These are phyloP conservation scores for Listronotus oregonensis DNA, from an alignment of 1,140 invertebrate genomes.

Conservation along the genomic window DNA sequence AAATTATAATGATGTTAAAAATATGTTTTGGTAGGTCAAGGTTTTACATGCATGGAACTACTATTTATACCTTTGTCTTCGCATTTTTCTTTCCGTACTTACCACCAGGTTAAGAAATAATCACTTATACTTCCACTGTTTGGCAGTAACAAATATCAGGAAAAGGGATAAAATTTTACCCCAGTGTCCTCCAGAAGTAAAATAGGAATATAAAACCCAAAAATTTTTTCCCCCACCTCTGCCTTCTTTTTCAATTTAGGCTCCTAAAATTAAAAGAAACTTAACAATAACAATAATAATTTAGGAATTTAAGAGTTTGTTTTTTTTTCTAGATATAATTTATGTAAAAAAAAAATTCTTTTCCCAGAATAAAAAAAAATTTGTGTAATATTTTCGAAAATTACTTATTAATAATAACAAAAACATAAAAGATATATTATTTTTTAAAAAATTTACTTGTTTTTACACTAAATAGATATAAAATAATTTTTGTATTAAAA, in stretches of 20 bases:
- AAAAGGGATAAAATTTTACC: slow-evolving; percentile 59
- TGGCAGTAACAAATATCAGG: slow-evolving; percentile 61
- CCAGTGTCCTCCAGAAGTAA: slow-evolving; percentile 62
- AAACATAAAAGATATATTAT: too few relatives aligned
- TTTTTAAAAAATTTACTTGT: too few relatives aligned
- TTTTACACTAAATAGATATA: too few relatives aligned
- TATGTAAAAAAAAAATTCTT: too few relatives aligned
- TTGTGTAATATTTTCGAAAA: too few relatives aligned
- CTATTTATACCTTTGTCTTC: background rate
- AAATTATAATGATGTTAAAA: too few relatives aligned
- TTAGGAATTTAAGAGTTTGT: too few relatives aligned
- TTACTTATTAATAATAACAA: too few relatives aligned
- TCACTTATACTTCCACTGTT: slow-evolving; percentile 70
- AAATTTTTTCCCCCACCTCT: slow-evolving; percentile 61
- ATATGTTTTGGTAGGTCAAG: background rate
- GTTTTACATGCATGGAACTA: background rate
- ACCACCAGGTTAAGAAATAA: slow-evolving; percentile 72
- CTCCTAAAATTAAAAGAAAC: slow-evolving; percentile 4
- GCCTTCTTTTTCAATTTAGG: slow-evolving; percentile 40
- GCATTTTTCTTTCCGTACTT: slow-evolving; percentile 41
- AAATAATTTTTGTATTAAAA: too few relatives aligned
- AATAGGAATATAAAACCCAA: slow-evolving; percentile 65
- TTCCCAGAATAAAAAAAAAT: too few relatives aligned
- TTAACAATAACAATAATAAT: too few relatives aligned
- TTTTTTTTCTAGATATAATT: too few relatives aligned